Base-by-base conservation (phyloP, 2,888 invertebrate species). In the Gasteruption jaculator region DNA sequence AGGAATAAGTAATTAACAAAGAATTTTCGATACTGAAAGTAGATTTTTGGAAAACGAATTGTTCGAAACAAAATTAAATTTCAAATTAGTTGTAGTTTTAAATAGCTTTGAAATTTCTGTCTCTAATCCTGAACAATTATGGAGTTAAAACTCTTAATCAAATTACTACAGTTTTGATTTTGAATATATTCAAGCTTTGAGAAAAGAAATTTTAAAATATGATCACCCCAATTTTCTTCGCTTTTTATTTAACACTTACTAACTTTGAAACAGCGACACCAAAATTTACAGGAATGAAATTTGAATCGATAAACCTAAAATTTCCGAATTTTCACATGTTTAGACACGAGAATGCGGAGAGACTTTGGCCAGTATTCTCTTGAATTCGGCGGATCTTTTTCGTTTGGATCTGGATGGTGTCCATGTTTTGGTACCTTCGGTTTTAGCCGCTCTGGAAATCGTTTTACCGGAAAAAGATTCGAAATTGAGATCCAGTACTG, bases 351-450 rank as follows among this genome's bases (percentile, higher is more conserved):
- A 83, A 65, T 83, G 83, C 54, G 81, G 82, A 11, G 86, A 88
- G 69, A 84, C 86, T n/a, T 73, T 95, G 60, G 86, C 91, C 22
- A 90, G 89, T 47, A 90, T 95, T 61, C 75, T 96, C 42, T 76
- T 87, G 32, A 89, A 93, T 71, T 90, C 91, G 0, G 75, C 84
- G 0, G 87, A 96, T 68, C 76, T 99, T 43, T 89, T 99, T 65
- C 81, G 83, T 35, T 74, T 95, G 50, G 96, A 96, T 71, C 75
- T 99, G 43, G 91, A 92, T 64, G 96, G 97, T 1, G 88, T 93
- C 2, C 82, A 92, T 67, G 86, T 94, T 14, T 74, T 99, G 22
- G 80, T 97, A 10, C 96, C 97, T 0, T 83, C 87, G 49, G 86
- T 93, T 63, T 82, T 97, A 39, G 80, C 82, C 7, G 95, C 97